phyloP scores from a whole-genome alignment of 2,797 vertebrate species.

The Parauchenoglanis punctatus region DNA sequence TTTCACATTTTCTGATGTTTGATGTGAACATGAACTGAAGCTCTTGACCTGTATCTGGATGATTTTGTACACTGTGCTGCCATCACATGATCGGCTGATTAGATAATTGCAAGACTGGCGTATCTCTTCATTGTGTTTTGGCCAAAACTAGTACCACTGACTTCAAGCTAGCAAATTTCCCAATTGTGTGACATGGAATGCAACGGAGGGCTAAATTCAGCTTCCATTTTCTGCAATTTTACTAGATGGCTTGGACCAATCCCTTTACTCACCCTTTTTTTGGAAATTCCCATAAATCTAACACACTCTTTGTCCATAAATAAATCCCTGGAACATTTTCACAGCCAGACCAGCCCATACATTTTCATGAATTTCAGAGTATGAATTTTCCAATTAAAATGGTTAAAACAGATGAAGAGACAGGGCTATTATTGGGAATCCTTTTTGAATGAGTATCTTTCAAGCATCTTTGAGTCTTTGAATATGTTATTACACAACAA shows the following conservation, averaged over 20 bases:
- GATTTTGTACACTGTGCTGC: not conserved
- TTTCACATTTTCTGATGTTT: not conserved
- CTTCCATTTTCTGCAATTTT: slow-evolving; percentile 1
- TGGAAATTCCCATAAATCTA: slow-evolving; percentile 36
- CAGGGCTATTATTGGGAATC: slow-evolving; percentile 46
- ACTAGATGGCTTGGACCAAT: slow-evolving; percentile 5
- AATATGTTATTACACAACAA: slow-evolving; percentile 22
- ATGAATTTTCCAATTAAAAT: slow-evolving; percentile 21
- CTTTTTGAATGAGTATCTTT: slow-evolving; percentile 20
- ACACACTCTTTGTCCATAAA: slow-evolving; percentile 20
- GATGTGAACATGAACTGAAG: not conserved
- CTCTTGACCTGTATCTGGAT: not conserved
- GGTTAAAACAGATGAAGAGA: slow-evolving; percentile 22
- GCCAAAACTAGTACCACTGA: not conserved
- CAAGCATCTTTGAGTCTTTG: slow-evolving; percentile 38
- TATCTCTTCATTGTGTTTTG: not conserved
- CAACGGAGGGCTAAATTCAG: not conserved
- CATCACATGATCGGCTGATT: not conserved
- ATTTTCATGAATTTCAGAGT: slow-evolving; percentile 37
- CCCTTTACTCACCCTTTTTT: not conserved
- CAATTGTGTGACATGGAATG: not conserved
- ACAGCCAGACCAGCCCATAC: slow-evolving; percentile 8
- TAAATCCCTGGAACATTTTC: slow-evolving; percentile 4
- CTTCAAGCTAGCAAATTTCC: not conserved
- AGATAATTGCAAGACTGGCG: not conserved